These are phyloP conservation scores for Eriosoma lanigerum DNA, from an alignment of 1,140 invertebrate species.

Conservation along the genomic window DNA sequence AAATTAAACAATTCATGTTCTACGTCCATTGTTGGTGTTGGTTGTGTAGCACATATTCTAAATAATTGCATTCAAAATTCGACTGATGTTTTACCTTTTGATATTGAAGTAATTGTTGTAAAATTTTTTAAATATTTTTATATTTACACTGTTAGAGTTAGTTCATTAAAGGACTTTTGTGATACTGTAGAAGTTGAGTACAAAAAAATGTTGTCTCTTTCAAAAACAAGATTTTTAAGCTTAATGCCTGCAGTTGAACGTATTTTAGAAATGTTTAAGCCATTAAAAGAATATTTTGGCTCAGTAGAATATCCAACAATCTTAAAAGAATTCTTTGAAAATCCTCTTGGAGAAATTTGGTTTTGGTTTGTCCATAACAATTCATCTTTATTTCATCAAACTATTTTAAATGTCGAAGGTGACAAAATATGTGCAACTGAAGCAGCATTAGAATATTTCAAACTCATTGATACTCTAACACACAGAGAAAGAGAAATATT, in stretches of 20 bases:
- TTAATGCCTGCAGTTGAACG: conserved; percentile 21
- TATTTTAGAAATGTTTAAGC: background rate
- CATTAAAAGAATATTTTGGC: conserved; percentile 15
- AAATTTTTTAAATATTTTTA: conserved; percentile 10
- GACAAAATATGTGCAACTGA: conserved; percentile 15
- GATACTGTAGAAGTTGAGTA: conserved; percentile 13
- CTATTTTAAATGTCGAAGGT: background rate
- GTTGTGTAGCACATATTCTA: conserved; percentile 1
- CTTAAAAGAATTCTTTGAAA: conserved; percentile 7
- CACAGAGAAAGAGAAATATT: background rate
- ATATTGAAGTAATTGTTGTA: conserved; percentile 12
- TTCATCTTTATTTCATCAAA: conserved; percentile 28
- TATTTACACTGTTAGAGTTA: conserved; percentile 6
- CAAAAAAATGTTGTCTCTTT: background rate
- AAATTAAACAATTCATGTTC: background rate
- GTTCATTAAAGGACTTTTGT: conserved; percentile 8
- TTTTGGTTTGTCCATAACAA: too few relatives aligned
- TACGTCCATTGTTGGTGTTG: background rate
- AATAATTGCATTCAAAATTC: background rate
- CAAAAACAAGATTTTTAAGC: conserved; percentile 26
- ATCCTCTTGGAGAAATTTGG: too few relatives aligned
- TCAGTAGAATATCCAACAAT: conserved; percentile 9
- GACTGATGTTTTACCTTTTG: background rate
- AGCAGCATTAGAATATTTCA: conserved; percentile 5
- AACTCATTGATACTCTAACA: background rate